phyloP scores from a whole-genome alignment of 2,888 invertebrate genomes.

The Chirona hameri region DNA sequence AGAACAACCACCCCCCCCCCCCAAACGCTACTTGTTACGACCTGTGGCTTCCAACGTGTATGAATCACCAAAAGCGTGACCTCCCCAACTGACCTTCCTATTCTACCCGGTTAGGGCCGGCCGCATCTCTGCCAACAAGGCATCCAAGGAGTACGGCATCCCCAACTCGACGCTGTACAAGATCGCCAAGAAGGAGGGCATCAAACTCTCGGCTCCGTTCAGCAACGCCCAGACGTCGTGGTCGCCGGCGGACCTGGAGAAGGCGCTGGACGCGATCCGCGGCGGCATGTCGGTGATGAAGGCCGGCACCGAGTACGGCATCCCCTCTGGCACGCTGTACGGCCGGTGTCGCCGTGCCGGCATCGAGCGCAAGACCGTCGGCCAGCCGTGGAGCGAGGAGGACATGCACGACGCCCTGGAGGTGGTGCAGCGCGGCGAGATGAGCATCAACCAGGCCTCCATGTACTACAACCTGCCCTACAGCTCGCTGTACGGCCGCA shows the following conservation, averaged over 20 bases:
- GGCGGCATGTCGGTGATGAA: slow-evolving; percentile 65
- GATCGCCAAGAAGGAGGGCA: slow-evolving; percentile 84
- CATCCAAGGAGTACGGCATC: slow-evolving; percentile 77
- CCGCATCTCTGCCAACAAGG: slow-evolving; percentile 78
- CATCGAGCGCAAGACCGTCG: slow-evolving; percentile 65
- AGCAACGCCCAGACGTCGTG: slow-evolving; percentile 85
- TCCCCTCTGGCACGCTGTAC: slow-evolving; percentile 82
- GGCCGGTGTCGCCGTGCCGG: slow-evolving; percentile 86
- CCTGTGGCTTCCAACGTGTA: no score
- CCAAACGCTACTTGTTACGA: no score
- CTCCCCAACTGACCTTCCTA: no score
- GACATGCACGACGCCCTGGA: slow-evolving; percentile 87
- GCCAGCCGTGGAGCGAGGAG: slow-evolving; percentile 79
- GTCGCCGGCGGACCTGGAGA: slow-evolving; percentile 57
- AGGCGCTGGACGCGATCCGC: slow-evolving; percentile 59
- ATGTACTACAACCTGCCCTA: slow-evolving; percentile 88
- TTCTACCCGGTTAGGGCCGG: no score
- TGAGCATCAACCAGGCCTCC: slow-evolving; percentile 90
- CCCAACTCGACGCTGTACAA: slow-evolving; percentile 88
- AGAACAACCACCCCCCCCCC: no score
- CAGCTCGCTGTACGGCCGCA: slow-evolving; percentile 81
- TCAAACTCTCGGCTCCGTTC: slow-evolving; percentile 81
- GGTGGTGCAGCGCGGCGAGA: slow-evolving; percentile 82
- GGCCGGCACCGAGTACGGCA: slow-evolving; percentile 79
- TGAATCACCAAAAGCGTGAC: no score